Evolutionary conservation across 2,888 invertebrate species (phyloP).

Genomic region (Agriopis aurantiaria): DNA sequence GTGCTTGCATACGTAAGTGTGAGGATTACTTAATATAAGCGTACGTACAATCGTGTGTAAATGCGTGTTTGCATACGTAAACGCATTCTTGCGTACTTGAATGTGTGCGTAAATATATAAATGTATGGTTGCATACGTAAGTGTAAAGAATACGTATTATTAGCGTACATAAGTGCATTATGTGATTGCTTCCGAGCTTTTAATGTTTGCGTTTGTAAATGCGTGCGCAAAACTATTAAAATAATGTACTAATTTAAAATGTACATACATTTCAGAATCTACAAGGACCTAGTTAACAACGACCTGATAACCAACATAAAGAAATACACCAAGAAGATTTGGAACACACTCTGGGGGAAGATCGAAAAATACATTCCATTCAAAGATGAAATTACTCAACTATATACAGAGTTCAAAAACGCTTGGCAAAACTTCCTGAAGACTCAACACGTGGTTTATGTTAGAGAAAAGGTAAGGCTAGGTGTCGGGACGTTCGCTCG

Average conservation of each 20-base stretch:
- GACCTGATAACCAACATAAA: constrained; percentile 92
- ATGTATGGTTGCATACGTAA: background rate
- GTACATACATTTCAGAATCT: constrained; percentile 80
- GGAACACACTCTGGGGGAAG: constrained; percentile 82
- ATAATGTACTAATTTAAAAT: background rate
- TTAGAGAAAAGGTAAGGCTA: constrained; percentile 71
- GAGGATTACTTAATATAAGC: too few relatives aligned
- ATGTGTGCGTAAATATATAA: background rate
- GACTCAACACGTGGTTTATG: constrained; percentile 77
- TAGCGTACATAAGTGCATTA: too few relatives aligned
- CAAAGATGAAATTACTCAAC: constrained; percentile 74
- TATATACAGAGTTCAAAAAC: constrained; percentile 75
- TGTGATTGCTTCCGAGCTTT: too few relatives aligned
- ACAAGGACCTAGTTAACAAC: constrained; percentile 91
- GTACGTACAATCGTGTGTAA: too few relatives aligned
- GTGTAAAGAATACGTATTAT: too few relatives aligned
- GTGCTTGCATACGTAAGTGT: background rate
- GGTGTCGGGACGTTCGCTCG: too few relatives aligned
- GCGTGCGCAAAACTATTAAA: too few relatives aligned
- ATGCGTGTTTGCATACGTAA: background rate
- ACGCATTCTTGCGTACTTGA: background rate
- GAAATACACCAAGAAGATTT: constrained; percentile 90
- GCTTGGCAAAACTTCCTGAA: constrained; percentile 78
- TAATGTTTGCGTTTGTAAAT: background rate
- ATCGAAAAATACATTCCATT: constrained; percentile 80